Evolutionary conservation across 92 coral and sea anemone species (phyloP).

Genomic region (Zoanthus solanderi): DNA sequence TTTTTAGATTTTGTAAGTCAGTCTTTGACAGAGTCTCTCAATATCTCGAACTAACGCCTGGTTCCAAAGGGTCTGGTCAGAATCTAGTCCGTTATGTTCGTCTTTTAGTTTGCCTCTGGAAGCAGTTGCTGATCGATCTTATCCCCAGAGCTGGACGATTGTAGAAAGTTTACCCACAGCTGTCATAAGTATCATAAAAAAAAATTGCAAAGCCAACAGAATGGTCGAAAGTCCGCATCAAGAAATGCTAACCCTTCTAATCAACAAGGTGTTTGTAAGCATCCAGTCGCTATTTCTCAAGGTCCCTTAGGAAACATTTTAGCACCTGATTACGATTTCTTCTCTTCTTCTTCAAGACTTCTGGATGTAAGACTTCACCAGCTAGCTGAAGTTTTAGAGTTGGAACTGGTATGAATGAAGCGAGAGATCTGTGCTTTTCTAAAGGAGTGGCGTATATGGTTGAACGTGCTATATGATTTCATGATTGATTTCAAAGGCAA

Average conservation of each 20-base stretch:
- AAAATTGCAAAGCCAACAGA: too few relatives aligned
- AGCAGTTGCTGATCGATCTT: too few relatives aligned
- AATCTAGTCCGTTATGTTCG: too few relatives aligned
- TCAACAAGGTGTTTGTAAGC: neutral
- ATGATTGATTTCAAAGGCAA: neutral
- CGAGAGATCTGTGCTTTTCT: neutral
- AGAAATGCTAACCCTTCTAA: neutral
- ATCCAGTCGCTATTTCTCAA: neutral
- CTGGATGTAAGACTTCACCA: neutral
- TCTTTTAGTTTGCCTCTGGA: too few relatives aligned
- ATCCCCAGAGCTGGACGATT: too few relatives aligned
- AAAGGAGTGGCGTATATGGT: neutral
- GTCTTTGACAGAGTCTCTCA: too few relatives aligned
- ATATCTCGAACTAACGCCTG: too few relatives aligned
- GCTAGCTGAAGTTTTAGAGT: neutral
- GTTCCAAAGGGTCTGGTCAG: too few relatives aligned
- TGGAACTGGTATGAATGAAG: neutral
- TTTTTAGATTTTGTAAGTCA: too few relatives aligned
- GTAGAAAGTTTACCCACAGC: too few relatives aligned
- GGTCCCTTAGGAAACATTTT: neutral
- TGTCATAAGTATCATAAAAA: too few relatives aligned
- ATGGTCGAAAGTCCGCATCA: too few relatives aligned
- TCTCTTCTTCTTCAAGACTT: neutral
- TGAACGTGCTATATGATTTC: neutral
- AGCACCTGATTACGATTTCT: neutral